A percentile compares a stretch with the other conserved stretches of the same genome.
These are phyloP conservation scores for Danionella dracula DNA, from an alignment of 2,797 vertebrate species.

Conservation along the genomic window DNA sequence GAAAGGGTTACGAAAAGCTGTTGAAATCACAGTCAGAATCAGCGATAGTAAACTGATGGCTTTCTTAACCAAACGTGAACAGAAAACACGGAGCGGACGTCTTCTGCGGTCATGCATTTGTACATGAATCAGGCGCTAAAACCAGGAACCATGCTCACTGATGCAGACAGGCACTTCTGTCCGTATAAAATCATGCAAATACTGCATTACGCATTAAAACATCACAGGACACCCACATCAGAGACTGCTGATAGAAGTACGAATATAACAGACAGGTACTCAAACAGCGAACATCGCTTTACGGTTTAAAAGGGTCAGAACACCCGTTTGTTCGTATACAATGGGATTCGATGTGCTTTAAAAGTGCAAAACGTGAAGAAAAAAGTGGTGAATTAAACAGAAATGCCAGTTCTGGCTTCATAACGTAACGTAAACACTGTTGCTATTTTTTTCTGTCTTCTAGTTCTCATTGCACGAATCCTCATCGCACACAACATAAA, in stretches of 20 bases:
- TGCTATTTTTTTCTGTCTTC: slow-evolving; percentile 57
- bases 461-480: slow-evolving; percentile 80
- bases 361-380: slow-evolving; percentile 9
- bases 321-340: slow-evolving; percentile 2
- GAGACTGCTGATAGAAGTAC: slow-evolving; percentile 23
- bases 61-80: background rate
- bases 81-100: background rate
- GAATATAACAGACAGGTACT: no score
- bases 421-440: slow-evolving; percentile 14
- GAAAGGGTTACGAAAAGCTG: no score
- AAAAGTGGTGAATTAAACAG: slow-evolving; percentile 11
- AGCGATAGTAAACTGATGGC: no score
- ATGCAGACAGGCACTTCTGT: background rate
- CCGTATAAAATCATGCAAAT: slow-evolving; percentile 29
- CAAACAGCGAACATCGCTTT: slow-evolving; percentile 18
- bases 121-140: slow-evolving; percentile 5
- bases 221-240: background rate
- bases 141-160: slow-evolving; percentile 16
- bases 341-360: background rate
- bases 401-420: background rate
- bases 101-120: slow-evolving; percentile 30
- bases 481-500: slow-evolving; percentile 78
- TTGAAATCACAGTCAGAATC: no score
- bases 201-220: background rate
- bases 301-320: slow-evolving; percentile 24